Conservation (phyloP, 1,140 invertebrate genomes). For the Acyrthosiphon pisum region DNA sequence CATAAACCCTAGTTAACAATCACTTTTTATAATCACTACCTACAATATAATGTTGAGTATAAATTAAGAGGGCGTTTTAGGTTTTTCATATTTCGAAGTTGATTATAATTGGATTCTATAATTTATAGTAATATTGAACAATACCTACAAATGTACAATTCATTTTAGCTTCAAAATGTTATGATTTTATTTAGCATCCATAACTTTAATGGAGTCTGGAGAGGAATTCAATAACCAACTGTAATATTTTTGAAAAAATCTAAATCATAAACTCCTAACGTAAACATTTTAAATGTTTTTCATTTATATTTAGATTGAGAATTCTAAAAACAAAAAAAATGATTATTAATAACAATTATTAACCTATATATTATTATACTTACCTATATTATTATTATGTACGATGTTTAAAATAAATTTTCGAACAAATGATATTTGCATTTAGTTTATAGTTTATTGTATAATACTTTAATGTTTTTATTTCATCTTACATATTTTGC, state of each 20-base stretch:
- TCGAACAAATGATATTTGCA: too few relatives aligned
- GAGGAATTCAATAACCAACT: background rate
- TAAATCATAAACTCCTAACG: background rate
- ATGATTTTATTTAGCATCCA: background rate
- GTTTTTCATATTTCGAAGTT: background rate
- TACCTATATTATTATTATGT: too few relatives aligned
- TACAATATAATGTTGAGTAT: background rate
- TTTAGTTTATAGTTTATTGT: too few relatives aligned
- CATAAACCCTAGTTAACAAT: background rate
- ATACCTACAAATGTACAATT: background rate
- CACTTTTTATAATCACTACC: background rate
- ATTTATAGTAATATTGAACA: background rate
- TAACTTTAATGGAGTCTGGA: background rate
- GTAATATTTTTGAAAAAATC: background rate
- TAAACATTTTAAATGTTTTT: too few relatives aligned
- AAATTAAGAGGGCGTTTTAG: background rate
- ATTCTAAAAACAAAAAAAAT: too few relatives aligned
- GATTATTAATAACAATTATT: too few relatives aligned
- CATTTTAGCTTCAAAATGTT: background rate
- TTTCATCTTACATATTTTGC: too few relatives aligned
- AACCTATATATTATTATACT: too few relatives aligned
- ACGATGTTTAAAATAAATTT: too few relatives aligned
- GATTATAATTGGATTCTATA: slow-evolving; percentile 14
- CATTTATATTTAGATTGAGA: too few relatives aligned
- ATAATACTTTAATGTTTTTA: too few relatives aligned